A percentile compares a stretch with the other conserved stretches of the same genome.
These are phyloP conservation scores for Oreotrochilus melanogaster DNA, from an alignment of 2,113 vertebrate species.

Conservation along the genomic window DNA sequence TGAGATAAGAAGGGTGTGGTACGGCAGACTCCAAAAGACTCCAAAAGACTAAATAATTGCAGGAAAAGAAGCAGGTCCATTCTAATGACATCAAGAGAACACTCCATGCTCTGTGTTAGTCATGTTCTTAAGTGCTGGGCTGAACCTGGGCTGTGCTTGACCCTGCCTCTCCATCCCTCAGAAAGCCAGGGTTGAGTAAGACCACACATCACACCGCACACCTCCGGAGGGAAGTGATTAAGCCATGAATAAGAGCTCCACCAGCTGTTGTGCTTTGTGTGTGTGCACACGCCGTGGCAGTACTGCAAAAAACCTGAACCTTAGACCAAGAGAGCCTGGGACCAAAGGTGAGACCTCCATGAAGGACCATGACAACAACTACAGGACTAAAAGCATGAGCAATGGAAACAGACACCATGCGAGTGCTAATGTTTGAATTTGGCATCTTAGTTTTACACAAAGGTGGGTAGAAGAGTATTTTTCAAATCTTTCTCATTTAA, in stretches of 20 bases:
- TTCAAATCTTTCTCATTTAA: neutral
- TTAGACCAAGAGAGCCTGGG: slow-evolving; percentile 19
- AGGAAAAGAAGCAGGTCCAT: slow-evolving; percentile 52
- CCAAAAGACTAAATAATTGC: neutral
- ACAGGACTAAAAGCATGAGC: slow-evolving; percentile 27
- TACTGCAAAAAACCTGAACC: neutral
- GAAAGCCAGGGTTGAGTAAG: slow-evolving; percentile 54
- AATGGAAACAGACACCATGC: slow-evolving; percentile 2
- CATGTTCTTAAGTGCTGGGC: neutral
- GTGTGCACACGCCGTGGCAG: neutral
- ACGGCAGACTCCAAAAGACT: neutral
- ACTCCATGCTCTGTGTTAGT: slow-evolving; percentile 18
- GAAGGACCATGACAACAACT: slow-evolving; percentile 45
- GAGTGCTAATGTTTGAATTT: neutral
- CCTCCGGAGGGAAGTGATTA: slow-evolving; percentile 68
- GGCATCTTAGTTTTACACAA: slow-evolving; percentile 44
- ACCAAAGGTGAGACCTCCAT: slow-evolving; percentile 62
- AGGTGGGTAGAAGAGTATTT: neutral
- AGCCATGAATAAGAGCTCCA: slow-evolving; percentile 67
- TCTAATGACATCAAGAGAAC: neutral
- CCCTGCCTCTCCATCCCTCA: slow-evolving; percentile 5
- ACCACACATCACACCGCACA: slow-evolving; percentile 53
- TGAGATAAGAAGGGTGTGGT: slow-evolving; percentile 50
- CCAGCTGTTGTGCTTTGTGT: slow-evolving; percentile 53
- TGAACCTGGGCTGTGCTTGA: slow-evolving; percentile 28